phyloP scores from a whole-genome alignment of 2,888 invertebrate species.

The Drosophila fulvimacula region DNA sequence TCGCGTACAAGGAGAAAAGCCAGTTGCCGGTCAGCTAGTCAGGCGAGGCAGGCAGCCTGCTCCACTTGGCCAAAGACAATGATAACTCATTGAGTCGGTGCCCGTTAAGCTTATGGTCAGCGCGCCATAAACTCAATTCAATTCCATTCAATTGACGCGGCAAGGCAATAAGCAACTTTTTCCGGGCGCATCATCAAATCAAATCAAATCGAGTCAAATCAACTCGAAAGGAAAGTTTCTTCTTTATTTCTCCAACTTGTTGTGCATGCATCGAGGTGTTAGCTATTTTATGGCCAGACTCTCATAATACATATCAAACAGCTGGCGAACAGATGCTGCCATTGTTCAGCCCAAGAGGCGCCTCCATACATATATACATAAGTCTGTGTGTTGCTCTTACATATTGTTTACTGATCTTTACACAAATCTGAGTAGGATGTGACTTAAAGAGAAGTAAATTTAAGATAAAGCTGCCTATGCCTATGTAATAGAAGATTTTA shows the following conservation, averaged over 20 bases:
- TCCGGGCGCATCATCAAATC: slow-evolving; percentile 66
- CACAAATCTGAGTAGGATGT: background rate
- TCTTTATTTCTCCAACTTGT: slow-evolving; percentile 37
- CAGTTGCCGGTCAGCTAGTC: slow-evolving; percentile 26
- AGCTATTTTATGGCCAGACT: slow-evolving; percentile 55
- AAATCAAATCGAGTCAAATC: slow-evolving; percentile 65
- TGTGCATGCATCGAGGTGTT: slow-evolving; percentile 62
- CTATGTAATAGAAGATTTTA: too few relatives aligned
- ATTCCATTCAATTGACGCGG: slow-evolving; percentile 55
- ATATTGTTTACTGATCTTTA: background rate
- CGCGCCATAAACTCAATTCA: slow-evolving; percentile 62
- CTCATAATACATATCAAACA: slow-evolving; percentile 9
- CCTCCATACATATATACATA: slow-evolving; percentile 3
- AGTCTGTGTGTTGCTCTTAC: background rate
- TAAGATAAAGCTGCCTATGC: too few relatives aligned
- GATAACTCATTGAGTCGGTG: slow-evolving; percentile 64
- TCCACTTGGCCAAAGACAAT: slow-evolving; percentile 71
- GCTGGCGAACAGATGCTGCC: slow-evolving; percentile 29
- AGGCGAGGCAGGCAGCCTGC: slow-evolving; percentile 19
- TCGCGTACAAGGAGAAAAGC: slow-evolving; percentile 61
- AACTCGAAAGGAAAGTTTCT: slow-evolving; percentile 60
- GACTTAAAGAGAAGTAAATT: background rate
- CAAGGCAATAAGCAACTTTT: slow-evolving; percentile 61
- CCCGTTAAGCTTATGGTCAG: slow-evolving; percentile 40
- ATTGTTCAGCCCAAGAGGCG: slow-evolving; percentile 25